Percentiles rank a stretch among this genome's conserved stretches.
Evolutionary conservation across 2,113 vertebrate species (phyloP).

Genomic region (Gambusia holbrooki): DNA sequence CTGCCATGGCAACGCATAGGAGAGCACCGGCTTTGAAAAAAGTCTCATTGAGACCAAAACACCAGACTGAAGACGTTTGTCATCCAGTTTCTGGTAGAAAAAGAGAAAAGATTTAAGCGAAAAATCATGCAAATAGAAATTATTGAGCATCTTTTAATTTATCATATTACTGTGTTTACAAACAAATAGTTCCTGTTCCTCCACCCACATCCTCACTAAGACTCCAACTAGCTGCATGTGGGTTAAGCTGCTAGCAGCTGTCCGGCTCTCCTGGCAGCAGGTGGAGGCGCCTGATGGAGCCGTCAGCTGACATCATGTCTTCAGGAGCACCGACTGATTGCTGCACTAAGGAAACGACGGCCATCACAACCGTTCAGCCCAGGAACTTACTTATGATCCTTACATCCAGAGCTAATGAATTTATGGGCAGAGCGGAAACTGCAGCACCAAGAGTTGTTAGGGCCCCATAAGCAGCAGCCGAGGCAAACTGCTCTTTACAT

Average conservation of each 20-base stretch:
- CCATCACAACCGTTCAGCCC: constrained; percentile 3
- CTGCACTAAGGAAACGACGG: background rate
- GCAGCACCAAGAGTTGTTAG: constrained; percentile 1
- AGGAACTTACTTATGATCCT: background rate
- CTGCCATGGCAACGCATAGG: too few relatives aligned
- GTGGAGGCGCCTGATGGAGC: constrained; percentile 59
- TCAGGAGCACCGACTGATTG: constrained; percentile 8
- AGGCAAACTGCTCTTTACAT: constrained; percentile 64
- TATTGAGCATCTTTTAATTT: too few relatives aligned
- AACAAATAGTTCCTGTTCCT: too few relatives aligned
- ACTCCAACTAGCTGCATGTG: background rate
- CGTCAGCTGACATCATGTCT: constrained; percentile 58
- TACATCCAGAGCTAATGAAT: background rate
- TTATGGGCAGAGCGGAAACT: constrained; percentile 1
- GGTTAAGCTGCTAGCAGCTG: background rate
- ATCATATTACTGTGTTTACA: too few relatives aligned
- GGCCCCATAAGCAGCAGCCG: constrained; percentile 58
- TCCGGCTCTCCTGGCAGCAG: constrained; percentile 11
- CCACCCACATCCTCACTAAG: too few relatives aligned
- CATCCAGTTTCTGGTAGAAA: too few relatives aligned
- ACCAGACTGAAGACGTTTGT: too few relatives aligned
- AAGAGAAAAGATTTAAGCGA: too few relatives aligned
- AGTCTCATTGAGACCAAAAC: too few relatives aligned
- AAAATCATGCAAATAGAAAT: too few relatives aligned
- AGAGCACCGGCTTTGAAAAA: too few relatives aligned